Evolutionary conservation across 2,888 invertebrate species (phyloP).

Genomic region (Nomada fabriciana): DNA sequence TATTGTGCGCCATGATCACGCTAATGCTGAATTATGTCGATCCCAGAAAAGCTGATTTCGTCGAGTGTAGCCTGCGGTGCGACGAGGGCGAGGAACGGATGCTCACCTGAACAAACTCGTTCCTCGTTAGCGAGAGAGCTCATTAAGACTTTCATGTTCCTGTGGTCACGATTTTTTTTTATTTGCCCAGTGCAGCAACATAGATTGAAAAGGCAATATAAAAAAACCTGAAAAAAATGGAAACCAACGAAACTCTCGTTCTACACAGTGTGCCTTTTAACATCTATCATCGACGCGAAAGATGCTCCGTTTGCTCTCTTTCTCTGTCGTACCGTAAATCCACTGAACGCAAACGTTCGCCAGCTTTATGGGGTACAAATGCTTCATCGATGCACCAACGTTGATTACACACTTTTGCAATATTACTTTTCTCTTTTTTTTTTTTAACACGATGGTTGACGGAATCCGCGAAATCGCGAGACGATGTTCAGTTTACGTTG

Average conservation of each 20-base stretch:
- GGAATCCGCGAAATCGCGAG: slow-evolving; percentile 26
- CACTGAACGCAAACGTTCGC: too few species aligned
- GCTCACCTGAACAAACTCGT: slow-evolving; percentile 57
- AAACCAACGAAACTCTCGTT: slow-evolving; percentile 8
- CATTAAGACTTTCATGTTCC: slow-evolving; percentile 62
- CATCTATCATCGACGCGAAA: slow-evolving; percentile 7
- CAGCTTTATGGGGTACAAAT: too few species aligned
- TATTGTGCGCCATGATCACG: slow-evolving; percentile 40
- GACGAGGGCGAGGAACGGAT: slow-evolving; percentile 33
- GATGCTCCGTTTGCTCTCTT: not conserved
- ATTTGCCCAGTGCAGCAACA: slow-evolving; percentile 28
- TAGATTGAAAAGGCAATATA: slow-evolving; percentile 25
- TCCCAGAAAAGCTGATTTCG: slow-evolving; percentile 48
- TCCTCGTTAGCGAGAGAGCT: slow-evolving; percentile 60
- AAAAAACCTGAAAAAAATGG: not conserved
- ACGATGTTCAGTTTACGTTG: slow-evolving; percentile 3
- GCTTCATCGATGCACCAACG: too few species aligned
- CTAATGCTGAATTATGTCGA: slow-evolving; percentile 45
- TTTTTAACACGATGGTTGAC: not conserved
- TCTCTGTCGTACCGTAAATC: too few species aligned
- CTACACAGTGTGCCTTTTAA: slow-evolving; percentile 5
- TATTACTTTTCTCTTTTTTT: not conserved
- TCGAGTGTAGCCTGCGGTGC: slow-evolving; percentile 25
- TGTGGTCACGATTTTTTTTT: slow-evolving; percentile 50
- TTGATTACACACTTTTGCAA: too few species aligned